phyloP scores from a whole-genome alignment of 2,113 vertebrate species.

The Pterocles burchelli region DNA sequence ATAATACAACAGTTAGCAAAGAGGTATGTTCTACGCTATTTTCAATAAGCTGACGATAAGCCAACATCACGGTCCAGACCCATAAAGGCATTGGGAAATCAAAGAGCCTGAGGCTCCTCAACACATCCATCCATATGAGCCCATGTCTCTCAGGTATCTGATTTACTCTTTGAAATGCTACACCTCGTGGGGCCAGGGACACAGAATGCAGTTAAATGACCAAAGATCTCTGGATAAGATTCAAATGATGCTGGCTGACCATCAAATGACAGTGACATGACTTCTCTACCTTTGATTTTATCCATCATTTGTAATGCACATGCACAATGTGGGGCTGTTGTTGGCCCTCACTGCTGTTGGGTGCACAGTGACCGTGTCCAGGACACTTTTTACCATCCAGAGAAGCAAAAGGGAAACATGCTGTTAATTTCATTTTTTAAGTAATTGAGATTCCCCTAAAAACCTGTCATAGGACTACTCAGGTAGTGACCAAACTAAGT shows the following conservation, averaged over 20 bases:
- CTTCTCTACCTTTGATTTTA: conserved; percentile 2
- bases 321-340: neutral
- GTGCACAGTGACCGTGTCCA: neutral
- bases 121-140: neutral
- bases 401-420: neutral
- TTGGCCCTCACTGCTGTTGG: neutral
- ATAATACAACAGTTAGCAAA: conserved; percentile 24
- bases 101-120: neutral
- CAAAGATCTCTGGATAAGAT: neutral
- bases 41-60: conserved; percentile 14
- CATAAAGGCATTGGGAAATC: neutral
- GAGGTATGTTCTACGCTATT: neutral
- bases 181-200: neutral
- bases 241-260: neutral
- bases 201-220: neutral
- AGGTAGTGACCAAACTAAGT: neutral
- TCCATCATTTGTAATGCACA: neutral
- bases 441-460: neutral
- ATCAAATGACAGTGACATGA: neutral
- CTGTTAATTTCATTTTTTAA: neutral
- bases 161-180: conserved; percentile 1
- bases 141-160: neutral
- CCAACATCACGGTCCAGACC: neutral
- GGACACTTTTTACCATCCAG: neutral
- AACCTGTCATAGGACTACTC: neutral